These are phyloP conservation scores for Eupithecia tripunctaria DNA, from an alignment of 2,888 invertebrate genomes.

Conservation along the genomic window DNA sequence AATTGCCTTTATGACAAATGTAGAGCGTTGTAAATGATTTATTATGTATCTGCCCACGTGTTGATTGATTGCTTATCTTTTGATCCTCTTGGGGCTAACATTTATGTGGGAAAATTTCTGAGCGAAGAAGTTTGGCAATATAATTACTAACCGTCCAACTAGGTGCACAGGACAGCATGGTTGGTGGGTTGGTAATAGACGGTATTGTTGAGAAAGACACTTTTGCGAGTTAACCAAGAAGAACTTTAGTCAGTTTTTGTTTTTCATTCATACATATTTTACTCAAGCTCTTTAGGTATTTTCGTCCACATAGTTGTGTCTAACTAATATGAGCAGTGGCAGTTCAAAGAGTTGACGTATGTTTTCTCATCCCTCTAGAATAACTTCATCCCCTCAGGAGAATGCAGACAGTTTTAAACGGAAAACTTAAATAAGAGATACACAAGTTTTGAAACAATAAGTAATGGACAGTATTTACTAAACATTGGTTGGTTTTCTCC, in stretches of 20 bases:
- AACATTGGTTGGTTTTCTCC: constrained; percentile 22
- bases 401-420: constrained; percentile 53
- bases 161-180: too few relatives aligned
- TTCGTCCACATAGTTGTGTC: too few relatives aligned
- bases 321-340: too few relatives aligned
- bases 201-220: too few relatives aligned
- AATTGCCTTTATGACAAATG: constrained; percentile 26
- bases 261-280: too few relatives aligned
- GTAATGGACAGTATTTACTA: constrained; percentile 47
- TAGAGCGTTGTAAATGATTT: constrained; percentile 46
- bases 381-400: constrained; percentile 30
- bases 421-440: constrained; percentile 55
- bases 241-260: too few relatives aligned
- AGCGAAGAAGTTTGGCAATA: too few relatives aligned
- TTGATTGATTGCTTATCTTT: constrained; percentile 47
- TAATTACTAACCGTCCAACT: too few relatives aligned
- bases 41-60: constrained; percentile 16
- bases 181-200: too few relatives aligned
- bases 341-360: too few relatives aligned
- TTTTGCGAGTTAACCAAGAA: too few relatives aligned
- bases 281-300: too few relatives aligned
- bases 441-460: constrained; percentile 51
- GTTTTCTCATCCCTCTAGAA: not conserved
- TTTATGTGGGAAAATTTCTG: constrained; percentile 39
- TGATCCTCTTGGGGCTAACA: constrained; percentile 31